Evolutionary conservation across 35 echinoderm and acorn worm genomes (phyloP).

Genomic region (Nesometra sesokonis): DNA sequence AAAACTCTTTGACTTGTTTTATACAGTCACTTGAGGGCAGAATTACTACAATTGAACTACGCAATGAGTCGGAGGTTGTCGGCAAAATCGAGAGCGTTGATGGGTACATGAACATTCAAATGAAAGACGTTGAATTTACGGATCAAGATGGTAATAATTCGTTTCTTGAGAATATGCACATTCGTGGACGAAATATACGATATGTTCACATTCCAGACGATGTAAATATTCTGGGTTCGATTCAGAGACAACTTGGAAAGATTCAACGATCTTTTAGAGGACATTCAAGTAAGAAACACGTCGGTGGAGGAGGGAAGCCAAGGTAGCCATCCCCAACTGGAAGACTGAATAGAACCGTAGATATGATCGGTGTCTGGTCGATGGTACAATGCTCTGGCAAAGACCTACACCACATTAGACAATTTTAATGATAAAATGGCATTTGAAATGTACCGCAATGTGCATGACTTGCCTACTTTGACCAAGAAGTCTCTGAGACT

Average conservation of each 20-base stretch:
- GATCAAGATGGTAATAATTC: slow-evolving; percentile 21
- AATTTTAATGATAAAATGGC: too few relatives aligned
- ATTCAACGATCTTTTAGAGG: neutral
- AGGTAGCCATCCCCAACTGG: too few relatives aligned
- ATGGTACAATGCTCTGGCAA: too few relatives aligned
- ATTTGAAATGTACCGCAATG: too few relatives aligned
- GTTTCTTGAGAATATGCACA: slow-evolving; percentile 50
- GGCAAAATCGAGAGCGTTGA: slow-evolving; percentile 69
- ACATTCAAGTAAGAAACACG: neutral
- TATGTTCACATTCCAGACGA: slow-evolving; percentile 86
- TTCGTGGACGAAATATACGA: slow-evolving; percentile 57
- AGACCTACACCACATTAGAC: too few relatives aligned
- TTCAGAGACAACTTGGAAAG: slow-evolving; percentile 8
- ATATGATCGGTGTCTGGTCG: too few relatives aligned
- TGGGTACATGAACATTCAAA: slow-evolving; percentile 90
- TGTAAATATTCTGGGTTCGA: slow-evolving; percentile 61
- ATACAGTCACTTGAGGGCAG: slow-evolving; percentile 45
- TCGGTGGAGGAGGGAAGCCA: neutral
- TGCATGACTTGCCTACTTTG: too few relatives aligned
- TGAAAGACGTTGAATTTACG: slow-evolving; percentile 53
- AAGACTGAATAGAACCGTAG: too few relatives aligned
- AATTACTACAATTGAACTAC: slow-evolving; percentile 71
- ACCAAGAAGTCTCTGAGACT: too few relatives aligned
- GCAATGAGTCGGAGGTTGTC: slow-evolving; percentile 50
- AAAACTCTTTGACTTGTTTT: slow-evolving; percentile 61